Conservation (phyloP, 2,888 invertebrate genomes). For the Drosophila hamatofila region DNA sequence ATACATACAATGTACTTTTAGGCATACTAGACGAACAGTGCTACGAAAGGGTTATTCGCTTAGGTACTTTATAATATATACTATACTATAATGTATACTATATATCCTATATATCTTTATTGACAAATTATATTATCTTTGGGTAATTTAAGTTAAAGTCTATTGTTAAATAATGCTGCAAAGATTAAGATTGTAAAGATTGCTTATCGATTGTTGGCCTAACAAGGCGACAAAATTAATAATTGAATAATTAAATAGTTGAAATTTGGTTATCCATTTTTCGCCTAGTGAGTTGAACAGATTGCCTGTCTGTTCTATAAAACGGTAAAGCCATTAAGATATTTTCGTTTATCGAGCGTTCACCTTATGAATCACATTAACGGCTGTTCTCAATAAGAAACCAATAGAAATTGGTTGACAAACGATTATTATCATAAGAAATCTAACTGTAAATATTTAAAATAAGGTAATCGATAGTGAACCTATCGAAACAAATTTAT, state of each 20-base stretch:
- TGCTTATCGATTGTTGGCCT: neutral
- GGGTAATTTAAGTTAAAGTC: neutral
- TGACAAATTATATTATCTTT: constrained; percentile 13
- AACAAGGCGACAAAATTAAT: neutral
- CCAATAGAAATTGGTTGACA: too few species aligned
- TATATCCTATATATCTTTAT: neutral
- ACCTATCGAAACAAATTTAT: too few species aligned
- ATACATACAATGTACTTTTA: constrained; percentile 11
- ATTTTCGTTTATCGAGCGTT: neutral
- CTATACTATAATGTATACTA: neutral
- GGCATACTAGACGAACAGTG: neutral
- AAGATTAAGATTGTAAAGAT: constrained; percentile 1
- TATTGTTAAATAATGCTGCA: neutral
- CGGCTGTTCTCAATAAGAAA: neutral
- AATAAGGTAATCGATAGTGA: too few species aligned
- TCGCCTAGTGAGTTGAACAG: neutral
- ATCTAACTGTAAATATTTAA: neutral
- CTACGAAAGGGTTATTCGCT: constrained; percentile 45
- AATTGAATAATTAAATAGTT: neutral
- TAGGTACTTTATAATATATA: neutral
- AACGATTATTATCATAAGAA: neutral
- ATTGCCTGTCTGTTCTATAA: neutral
- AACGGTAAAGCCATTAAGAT: neutral
- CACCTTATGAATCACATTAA: neutral
- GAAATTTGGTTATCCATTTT: neutral